A percentile compares a stretch with the other conserved stretches of the same genome.
Evolutionary conservation across 64 coral and sea anemone genomes (phyloP).

Genomic region (Stichodactyla mertensii): DNA sequence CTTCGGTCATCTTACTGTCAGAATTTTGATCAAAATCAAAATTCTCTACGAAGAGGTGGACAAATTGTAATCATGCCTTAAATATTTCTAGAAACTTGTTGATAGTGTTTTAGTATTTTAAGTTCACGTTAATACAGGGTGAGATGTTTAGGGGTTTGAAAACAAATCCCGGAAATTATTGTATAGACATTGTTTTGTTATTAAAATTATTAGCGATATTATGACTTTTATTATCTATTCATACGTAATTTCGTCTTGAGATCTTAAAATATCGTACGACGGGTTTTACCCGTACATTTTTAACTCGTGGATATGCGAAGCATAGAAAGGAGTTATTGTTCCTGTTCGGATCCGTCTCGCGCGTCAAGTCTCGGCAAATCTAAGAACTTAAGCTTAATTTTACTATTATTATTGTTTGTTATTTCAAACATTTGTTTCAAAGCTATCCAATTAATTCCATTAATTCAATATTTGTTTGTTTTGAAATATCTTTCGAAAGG

Average conservation of each 20-base stretch:
- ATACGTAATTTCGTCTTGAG: background rate
- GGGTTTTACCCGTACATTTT: background rate
- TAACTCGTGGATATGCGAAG: too few relatives aligned
- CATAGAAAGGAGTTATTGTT: too few relatives aligned
- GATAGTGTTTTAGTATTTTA: background rate
- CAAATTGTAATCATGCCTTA: too few relatives aligned
- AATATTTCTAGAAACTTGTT: background rate
- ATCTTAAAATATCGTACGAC: background rate
- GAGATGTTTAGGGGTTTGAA: background rate
- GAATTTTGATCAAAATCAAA: too few relatives aligned
- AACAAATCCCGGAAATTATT: background rate
- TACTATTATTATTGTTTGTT: too few relatives aligned
- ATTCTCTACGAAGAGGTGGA: too few relatives aligned
- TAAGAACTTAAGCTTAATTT: too few relatives aligned
- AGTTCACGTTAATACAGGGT: background rate
- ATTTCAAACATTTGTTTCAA: background rate
- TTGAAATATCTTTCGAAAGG: background rate
- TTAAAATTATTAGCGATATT: background rate
- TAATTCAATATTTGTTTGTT: background rate
- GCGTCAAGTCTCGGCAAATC: too few relatives aligned
- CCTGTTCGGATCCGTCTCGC: too few relatives aligned
- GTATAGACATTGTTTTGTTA: background rate
- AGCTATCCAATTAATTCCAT: too few relatives aligned
- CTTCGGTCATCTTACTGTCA: too few relatives aligned
- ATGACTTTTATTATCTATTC: background rate